These are phyloP conservation scores for Chloropsis hardwickii DNA, from an alignment of 2,113 vertebrate genomes.

Conservation along the genomic window DNA sequence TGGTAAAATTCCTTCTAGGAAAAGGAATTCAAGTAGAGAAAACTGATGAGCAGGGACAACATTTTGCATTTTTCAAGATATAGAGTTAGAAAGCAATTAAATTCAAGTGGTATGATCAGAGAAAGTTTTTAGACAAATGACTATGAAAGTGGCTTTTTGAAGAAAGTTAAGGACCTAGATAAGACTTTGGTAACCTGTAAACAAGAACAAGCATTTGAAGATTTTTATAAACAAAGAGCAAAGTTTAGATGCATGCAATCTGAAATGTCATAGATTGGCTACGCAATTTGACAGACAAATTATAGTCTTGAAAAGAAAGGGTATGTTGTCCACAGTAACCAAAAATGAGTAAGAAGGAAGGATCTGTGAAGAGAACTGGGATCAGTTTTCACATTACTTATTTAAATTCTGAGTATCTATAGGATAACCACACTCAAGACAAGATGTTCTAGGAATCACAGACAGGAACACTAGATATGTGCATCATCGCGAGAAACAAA, in stretches of 20 bases:
- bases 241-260: neutral
- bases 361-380: neutral
- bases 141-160: neutral
- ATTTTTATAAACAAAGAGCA: neutral
- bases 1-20: neutral
- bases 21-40: neutral
- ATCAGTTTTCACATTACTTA: neutral
- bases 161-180: neutral
- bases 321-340: neutral
- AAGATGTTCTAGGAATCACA: neutral
- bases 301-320: neutral
- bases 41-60: neutral
- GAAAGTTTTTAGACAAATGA: neutral
- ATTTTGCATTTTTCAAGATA: neutral
- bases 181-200: constrained; percentile 13
- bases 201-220: constrained; percentile 1
- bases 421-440: constrained; percentile 17
- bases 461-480: neutral
- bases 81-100: neutral
- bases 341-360: neutral
- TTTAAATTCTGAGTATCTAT: neutral
- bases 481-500: neutral
- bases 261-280: neutral
- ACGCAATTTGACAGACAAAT: neutral
- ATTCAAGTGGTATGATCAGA: neutral